phyloP scores from a whole-genome alignment of 2,888 invertebrate genomes.

The Agelastica alni region DNA sequence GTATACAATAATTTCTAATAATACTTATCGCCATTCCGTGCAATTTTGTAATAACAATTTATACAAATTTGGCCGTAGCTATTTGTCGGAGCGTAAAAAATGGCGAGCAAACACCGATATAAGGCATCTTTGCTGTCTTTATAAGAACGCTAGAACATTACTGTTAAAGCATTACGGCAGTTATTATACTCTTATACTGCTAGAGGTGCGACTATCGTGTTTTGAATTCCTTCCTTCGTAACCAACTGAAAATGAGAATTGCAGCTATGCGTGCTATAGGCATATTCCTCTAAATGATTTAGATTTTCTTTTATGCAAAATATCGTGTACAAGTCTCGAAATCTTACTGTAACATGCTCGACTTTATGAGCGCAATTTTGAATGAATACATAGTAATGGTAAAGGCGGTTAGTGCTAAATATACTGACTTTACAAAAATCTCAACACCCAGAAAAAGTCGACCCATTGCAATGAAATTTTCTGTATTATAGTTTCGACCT shows the following conservation, averaged over 20 bases:
- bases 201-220: constrained; percentile 39
- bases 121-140: constrained; percentile 29
- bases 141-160: constrained; percentile 25
- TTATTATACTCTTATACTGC: constrained; percentile 27
- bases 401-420: too few species aligned
- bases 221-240: constrained; percentile 36
- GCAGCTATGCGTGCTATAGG: constrained; percentile 15
- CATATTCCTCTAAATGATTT: constrained; percentile 15
- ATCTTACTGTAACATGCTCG: too few species aligned
- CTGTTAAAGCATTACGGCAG: constrained; percentile 26
- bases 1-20: constrained; percentile 13
- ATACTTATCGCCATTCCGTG: constrained; percentile 11
- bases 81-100: constrained; percentile 15
- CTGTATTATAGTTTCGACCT: not conserved
- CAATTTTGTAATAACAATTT: constrained; percentile 18
- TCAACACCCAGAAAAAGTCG: not conserved
- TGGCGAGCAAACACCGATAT: constrained; percentile 19
- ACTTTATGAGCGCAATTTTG: too few species aligned
- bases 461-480: not conserved
- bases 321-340: not conserved
- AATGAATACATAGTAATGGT: too few species aligned
- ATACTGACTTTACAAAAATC: too few species aligned
- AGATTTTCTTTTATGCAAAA: constrained; percentile 11
- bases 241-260: constrained; percentile 23
- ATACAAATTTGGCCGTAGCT: constrained; percentile 12